Base-by-base conservation (phyloP, 1,140 invertebrate species). In the Brevipalpus yothersi region DNA sequence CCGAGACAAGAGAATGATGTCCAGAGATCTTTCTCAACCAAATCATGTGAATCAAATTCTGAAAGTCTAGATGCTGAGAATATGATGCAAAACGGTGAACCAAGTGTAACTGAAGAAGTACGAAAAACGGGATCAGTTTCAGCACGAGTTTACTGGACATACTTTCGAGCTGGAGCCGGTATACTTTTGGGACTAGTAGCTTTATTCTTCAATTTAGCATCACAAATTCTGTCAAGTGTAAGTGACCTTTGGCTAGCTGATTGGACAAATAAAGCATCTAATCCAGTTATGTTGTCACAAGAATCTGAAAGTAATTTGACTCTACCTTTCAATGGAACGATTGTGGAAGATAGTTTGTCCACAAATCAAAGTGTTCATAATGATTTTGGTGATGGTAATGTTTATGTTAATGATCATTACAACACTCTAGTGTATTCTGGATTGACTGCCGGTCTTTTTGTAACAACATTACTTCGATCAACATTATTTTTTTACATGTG, bases 401-500 rank as follows among this genome's bases (percentile, higher is more conserved):
- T 31, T 31, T 31, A 31, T 5, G 31, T 31, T 3, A 31, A 31
- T 31, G 31, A 31, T 31, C 31, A 31, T 31, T 31, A 31, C 68
- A 76, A 58, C 39, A 57, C 64, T 40, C n/a, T 19, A 10, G 31
- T 31, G 42, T 74, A 72, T 62, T 65, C 69, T 11, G 68, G 63
- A 2, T 65, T 73, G 17, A 70, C 71, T n/a, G 62, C 62, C 11
- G 61, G 56, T 21, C 66, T 72, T 0, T 71, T 73, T 58, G 41
- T 73, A 7, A 68, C 70, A 58, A 69, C 69, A 15, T 60, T 73
- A 17, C 55, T 71, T 0, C 72, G 82, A 60, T 82, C 82, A 1
- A 74, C 80, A 49, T 68, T 76, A 9, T 90, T 88, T 69, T 85
- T 87, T 62, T 72, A 75, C 64, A 77, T 83, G 61, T 86, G 84